These are phyloP conservation scores for Drosophila cardini DNA, from an alignment of 1,140 invertebrate genomes.

Conservation along the genomic window DNA sequence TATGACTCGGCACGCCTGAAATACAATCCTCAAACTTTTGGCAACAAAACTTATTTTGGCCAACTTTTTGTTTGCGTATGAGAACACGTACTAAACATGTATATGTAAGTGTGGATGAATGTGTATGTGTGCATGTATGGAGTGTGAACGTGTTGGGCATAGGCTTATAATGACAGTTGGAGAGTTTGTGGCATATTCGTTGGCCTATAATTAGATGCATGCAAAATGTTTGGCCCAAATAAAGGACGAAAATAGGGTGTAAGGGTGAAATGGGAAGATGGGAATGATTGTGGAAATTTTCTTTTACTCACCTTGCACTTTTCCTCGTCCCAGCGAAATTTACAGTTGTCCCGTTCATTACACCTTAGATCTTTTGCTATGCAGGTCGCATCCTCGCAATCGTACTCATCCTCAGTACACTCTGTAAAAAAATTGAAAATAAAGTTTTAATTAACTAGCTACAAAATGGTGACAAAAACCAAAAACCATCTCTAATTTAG, in stretches of 20 bases:
- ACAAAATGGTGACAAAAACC: background rate
- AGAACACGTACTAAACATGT: background rate
- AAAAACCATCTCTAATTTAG: no score
- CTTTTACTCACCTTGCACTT: constrained; percentile 88
- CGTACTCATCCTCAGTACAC: constrained; percentile 88
- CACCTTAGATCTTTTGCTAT: constrained; percentile 90
- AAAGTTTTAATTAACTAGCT: background rate
- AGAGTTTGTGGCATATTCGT: constrained; percentile 32
- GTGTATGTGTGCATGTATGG: constrained; percentile 13
- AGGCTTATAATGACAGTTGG: constrained; percentile 53
- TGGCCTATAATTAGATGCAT: constrained; percentile 78
- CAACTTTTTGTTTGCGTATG: constrained; percentile 57
- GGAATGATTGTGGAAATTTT: background rate
- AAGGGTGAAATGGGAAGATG: background rate
- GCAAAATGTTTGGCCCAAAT: constrained; percentile 45
- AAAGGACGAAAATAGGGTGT: background rate
- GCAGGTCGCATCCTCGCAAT: constrained; percentile 94
- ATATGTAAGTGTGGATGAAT: constrained; percentile 14
- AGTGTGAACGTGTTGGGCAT: constrained; percentile 46
- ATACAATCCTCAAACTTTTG: constrained; percentile 66
- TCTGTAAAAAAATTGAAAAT: constrained; percentile 34
- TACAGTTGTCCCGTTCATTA: constrained; percentile 91
- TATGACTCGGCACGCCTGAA: constrained; percentile 37
- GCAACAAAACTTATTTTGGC: constrained; percentile 72
- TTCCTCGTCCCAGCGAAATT: constrained; percentile 93